Evolutionary conservation across 2,888 invertebrate species (phyloP).

Genomic region (Fragum fragum): DNA sequence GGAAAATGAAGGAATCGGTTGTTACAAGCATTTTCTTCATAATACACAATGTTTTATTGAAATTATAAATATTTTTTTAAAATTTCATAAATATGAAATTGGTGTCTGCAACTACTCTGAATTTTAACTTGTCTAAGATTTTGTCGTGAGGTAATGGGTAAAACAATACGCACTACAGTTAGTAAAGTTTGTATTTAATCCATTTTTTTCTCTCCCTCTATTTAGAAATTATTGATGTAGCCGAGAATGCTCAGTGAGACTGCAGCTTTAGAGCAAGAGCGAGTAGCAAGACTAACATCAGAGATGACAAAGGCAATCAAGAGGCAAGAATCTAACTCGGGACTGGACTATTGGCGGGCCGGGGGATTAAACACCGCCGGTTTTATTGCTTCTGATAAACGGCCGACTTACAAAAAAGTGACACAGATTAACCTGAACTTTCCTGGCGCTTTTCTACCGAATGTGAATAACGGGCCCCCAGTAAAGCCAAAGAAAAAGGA

Average conservation of each 20-base stretch:
- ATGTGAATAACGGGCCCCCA: constrained; percentile 24
- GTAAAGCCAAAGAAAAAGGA: constrained; percentile 25
- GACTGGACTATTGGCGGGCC: constrained; percentile 57
- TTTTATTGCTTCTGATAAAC: constrained; percentile 6
- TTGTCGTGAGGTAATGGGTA: too few relatives aligned
- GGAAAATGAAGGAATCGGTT: too few relatives aligned
- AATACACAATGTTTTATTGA: too few relatives aligned
- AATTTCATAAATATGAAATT: too few relatives aligned
- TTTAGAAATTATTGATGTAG: background rate
- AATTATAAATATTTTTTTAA: too few relatives aligned
- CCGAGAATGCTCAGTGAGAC: constrained; percentile 9
- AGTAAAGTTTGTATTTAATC: too few relatives aligned
- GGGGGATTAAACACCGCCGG: constrained; percentile 11
- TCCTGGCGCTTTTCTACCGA: constrained; percentile 54
- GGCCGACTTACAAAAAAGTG: constrained; percentile 39
- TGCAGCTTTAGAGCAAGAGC: constrained; percentile 5
- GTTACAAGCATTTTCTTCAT: too few relatives aligned
- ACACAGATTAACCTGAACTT: constrained; percentile 56
- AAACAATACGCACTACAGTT: too few relatives aligned
- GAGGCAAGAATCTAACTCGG: constrained; percentile 45
- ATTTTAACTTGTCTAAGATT: too few relatives aligned
- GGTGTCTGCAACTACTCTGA: too few relatives aligned
- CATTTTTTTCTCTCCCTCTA: too few relatives aligned
- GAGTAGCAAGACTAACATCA: constrained; percentile 48
- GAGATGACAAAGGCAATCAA: constrained; percentile 62